Evolutionary conservation across 2,113 vertebrate genomes (phyloP), one percentile per base, ranked within the genome.

Genomic region (Bubalus kerabau): DNA sequence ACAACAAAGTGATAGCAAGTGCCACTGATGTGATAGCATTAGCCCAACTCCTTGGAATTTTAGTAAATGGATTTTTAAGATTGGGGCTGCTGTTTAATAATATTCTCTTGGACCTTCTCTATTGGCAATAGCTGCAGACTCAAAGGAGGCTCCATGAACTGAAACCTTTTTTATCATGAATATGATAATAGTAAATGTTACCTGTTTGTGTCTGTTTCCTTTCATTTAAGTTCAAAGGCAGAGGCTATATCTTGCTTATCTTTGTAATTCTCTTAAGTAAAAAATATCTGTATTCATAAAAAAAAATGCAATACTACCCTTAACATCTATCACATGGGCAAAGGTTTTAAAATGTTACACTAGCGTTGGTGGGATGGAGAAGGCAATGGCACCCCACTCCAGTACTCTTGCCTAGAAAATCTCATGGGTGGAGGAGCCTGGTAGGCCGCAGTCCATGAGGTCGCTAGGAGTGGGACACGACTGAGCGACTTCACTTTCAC

Each of bases 231-330:
- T 52, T 85, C 3, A 82, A 64, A 36, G 43, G 24, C 43, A 91
- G 59, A 94, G 24, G 52, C 46, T 6, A 9, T 62, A 46, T 96
- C 26, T 60, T 83, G 57, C 2, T 26, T 30, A 46, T 46, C 32
- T 94, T 90, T 94, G 48, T 78, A 64, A 56, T 92, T 87, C 89
- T 94, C 56, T 80, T 94, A 89, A 85, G 60, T 26, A 91, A 90
- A 90, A 82, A 87, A 97, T 48, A 50, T 13, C 91, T 92, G 43
- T 90, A 67, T 78, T 92, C 28, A 81, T 91, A 24, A 56, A 86
- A 67, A 71, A 80, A 83, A 84, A 81, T 92, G 17, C 19, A 57
- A 14, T 74, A 81, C 81, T 32, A 23, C 48, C 23, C 81, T 92
- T 87, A 81, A 74, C 26, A 78, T 46, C 15, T 62, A 46, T 91